A percentile compares a stretch with the other conserved stretches of the same genome.
Evolutionary conservation across 2,888 invertebrate species (phyloP).

Genomic region (Plebejus argus): DNA sequence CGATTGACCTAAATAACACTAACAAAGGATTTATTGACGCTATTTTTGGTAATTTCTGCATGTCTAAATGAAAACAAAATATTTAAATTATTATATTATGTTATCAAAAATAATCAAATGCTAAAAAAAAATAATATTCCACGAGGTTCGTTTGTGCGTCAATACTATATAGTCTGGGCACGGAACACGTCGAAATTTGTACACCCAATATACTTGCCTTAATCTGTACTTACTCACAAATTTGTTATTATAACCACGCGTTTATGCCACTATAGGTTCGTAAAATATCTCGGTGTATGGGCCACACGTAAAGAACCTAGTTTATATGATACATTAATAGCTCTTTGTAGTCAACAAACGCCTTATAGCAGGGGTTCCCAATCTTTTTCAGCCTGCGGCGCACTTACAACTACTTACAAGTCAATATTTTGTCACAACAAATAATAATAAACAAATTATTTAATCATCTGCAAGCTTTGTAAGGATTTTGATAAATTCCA

Average conservation of each 20-base stretch:
- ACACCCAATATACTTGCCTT: too few relatives aligned
- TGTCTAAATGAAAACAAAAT: neutral
- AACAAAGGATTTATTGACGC: neutral
- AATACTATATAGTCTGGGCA: neutral
- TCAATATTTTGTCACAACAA: too few relatives aligned
- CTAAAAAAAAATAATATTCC: neutral
- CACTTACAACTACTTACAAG: too few relatives aligned
- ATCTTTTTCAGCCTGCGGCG: too few relatives aligned
- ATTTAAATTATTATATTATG: neutral
- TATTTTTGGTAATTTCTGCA: neutral
- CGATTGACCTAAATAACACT: neutral
- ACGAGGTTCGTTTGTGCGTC: constrained; percentile 1
- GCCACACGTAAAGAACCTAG: neutral
- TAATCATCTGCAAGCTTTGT: too few relatives aligned
- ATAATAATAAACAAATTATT: too few relatives aligned
- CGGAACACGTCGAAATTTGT: neutral
- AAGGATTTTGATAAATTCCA: too few relatives aligned
- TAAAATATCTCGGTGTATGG: neutral
- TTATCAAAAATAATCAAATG: neutral
- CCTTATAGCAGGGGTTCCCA: too few relatives aligned
- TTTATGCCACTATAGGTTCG: too few relatives aligned
- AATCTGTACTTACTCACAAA: neutral
- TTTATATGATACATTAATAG: neutral
- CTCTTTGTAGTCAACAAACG: constrained; percentile 14
- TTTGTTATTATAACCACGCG: too few relatives aligned